Evolutionary conservation across 2,113 vertebrate genomes (phyloP).

Genomic region (Corythornis vintsioides): DNA sequence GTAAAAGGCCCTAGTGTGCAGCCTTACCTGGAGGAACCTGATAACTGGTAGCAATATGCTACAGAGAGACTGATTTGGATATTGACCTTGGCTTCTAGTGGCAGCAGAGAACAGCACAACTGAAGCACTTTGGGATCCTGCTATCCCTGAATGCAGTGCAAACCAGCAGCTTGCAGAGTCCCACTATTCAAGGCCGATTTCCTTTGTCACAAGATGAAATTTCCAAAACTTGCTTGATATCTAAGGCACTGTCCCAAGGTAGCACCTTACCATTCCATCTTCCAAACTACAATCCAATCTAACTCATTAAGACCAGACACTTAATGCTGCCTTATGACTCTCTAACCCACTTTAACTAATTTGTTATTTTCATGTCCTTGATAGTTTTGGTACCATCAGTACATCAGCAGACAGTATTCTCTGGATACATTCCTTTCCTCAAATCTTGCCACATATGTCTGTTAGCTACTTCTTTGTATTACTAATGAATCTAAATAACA

Average conservation of each 20-base stretch:
- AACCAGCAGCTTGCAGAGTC: background rate
- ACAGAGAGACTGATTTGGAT: background rate
- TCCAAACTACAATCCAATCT: background rate
- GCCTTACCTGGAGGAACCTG: background rate
- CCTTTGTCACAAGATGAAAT: background rate
- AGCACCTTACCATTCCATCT: background rate
- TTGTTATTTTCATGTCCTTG: background rate
- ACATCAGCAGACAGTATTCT: background rate
- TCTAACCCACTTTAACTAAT: background rate
- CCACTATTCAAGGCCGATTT: background rate
- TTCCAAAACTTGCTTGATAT: background rate
- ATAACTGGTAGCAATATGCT: background rate
- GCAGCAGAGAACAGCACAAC: background rate
- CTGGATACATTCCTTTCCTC: background rate
- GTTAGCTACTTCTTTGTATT: constrained; percentile 23
- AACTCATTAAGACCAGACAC: background rate
- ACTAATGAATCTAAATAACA: constrained; percentile 36
- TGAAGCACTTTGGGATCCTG: background rate
- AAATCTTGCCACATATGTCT: background rate
- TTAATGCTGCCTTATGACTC: background rate
- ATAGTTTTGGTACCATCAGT: background rate
- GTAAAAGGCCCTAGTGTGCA: background rate
- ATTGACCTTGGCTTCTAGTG: rapidly evolving
- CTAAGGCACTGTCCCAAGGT: background rate
- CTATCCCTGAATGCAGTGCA: background rate